Conservation (phyloP, 1,140 invertebrate species). For the Grapholita molesta region DNA sequence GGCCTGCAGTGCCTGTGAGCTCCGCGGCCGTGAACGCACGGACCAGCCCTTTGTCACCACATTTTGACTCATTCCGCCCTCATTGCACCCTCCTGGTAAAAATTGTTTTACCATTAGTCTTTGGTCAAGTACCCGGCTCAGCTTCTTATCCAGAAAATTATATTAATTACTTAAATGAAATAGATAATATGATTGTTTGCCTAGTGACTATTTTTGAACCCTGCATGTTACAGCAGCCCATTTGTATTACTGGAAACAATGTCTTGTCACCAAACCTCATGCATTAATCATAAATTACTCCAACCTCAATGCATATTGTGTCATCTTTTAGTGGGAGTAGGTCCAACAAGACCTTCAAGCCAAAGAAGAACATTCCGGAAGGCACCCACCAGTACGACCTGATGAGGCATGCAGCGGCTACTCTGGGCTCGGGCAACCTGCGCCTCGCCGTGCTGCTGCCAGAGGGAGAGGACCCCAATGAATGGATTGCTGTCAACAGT, state of each 20-base stretch:
- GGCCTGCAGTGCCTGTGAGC: background rate
- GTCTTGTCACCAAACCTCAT: background rate
- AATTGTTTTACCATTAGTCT: background rate
- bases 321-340: constrained; percentile 85
- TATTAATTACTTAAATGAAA: background rate
- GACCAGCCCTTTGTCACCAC: background rate
- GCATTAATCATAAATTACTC: background rate
- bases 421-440: constrained; percentile 97
- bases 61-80: constrained; percentile 16
- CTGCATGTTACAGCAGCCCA: background rate
- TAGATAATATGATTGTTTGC: background rate
- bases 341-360: constrained; percentile 98
- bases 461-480: constrained; percentile 99
- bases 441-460: constrained; percentile 97
- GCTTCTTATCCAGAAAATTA: background rate
- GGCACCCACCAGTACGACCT: constrained; percentile 99
- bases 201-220: background rate
- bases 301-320: background rate
- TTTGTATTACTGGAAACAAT: background rate
- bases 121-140: background rate
- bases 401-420: constrained; percentile 99
- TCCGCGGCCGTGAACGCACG: background rate
- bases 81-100: background rate
- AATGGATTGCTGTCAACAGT: constrained; percentile 99
- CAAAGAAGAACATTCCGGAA: constrained; percentile 99